Conservation (phyloP, 2,113 vertebrate species). For the Dinomys branickii region DNA sequence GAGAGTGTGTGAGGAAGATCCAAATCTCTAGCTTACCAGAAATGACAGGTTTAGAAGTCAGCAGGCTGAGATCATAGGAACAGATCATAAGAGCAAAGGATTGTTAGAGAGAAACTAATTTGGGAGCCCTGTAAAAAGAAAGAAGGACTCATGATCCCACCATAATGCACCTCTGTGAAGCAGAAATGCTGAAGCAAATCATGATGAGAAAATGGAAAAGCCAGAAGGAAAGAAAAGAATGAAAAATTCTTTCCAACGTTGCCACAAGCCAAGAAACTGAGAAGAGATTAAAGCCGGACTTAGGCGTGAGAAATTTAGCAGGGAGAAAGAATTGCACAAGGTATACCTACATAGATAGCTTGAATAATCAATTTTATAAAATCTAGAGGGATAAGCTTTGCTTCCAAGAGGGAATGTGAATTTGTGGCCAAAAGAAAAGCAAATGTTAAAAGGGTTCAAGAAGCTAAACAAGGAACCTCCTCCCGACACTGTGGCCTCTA, state of each 20-base stretch:
- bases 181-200: background rate
- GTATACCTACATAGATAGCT: background rate
- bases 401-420: background rate
- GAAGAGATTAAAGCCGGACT: background rate
- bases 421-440: background rate
- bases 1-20: background rate
- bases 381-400: background rate
- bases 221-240: background rate
- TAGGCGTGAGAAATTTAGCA: background rate
- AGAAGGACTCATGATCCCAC: background rate
- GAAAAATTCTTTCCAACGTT: background rate
- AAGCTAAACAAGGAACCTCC: background rate
- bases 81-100: background rate
- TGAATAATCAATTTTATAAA: background rate
- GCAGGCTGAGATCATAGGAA: background rate
- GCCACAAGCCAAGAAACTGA: background rate
- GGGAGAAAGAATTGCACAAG: background rate
- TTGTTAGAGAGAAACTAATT: constrained; percentile 5
- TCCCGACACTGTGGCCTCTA: background rate
- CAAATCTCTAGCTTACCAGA: background rate
- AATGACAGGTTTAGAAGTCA: background rate
- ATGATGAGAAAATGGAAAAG: background rate
- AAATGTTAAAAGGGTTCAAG: background rate
- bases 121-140: background rate
- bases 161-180: background rate